phyloP scores from a whole-genome alignment of 1,140 invertebrate genomes.

The Nasonia giraulti region DNA sequence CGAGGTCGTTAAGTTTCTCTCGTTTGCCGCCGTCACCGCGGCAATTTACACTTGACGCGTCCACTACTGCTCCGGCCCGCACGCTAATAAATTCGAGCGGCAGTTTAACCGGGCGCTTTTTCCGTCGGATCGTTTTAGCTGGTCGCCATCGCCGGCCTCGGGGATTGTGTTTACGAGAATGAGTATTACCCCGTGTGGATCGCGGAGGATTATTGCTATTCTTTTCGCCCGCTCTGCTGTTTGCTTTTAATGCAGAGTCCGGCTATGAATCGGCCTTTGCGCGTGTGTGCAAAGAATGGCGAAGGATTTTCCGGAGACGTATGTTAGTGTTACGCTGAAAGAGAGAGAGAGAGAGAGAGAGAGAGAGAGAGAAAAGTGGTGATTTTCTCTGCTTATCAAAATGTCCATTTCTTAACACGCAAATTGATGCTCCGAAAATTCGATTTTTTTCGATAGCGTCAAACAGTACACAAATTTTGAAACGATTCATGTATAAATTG shows the following conservation, averaged over 20 bases:
- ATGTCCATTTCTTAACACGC: no score
- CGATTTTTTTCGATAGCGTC: no score
- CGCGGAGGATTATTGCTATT: background rate
- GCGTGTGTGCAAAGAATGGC: no score
- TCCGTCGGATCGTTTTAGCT: background rate
- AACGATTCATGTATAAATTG: no score
- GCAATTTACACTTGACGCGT: conserved; percentile 34
- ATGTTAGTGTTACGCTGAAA: background rate
- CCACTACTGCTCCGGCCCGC: background rate
- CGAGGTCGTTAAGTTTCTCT: conserved; percentile 18
- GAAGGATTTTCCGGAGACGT: background rate
- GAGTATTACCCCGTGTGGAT: background rate
- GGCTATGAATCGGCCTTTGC: background rate
- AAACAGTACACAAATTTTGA: no score
- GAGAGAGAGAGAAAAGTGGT: background rate
- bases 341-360: background rate
- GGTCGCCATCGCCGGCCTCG: no score
- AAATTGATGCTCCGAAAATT: no score
- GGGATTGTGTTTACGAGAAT: background rate
- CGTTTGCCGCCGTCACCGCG: background rate
- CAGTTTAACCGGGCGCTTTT: conserved; percentile 6
- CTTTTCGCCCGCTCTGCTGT: background rate
- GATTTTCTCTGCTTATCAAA: no score
- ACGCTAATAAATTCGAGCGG: conserved; percentile 35
- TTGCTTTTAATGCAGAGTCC: background rate